Evolutionary conservation across 1,140 invertebrate species (phyloP).

Genomic region (Drosophila tani): DNA sequence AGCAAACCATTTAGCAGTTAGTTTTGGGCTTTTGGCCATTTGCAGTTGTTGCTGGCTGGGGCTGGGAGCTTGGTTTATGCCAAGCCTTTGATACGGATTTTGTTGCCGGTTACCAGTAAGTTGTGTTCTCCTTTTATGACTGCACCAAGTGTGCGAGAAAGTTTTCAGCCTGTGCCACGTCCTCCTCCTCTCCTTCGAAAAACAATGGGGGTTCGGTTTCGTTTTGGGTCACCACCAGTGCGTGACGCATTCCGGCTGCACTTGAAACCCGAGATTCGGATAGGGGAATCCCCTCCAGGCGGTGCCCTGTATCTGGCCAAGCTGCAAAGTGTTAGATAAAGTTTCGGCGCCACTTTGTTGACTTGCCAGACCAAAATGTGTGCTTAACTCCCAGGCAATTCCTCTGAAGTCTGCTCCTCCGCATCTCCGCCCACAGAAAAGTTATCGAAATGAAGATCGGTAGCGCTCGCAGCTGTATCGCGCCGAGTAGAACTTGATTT

Average conservation of each 20-base stretch:
- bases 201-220: constrained; percentile 56
- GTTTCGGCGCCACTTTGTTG: constrained; percentile 77
- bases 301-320: constrained; percentile 51
- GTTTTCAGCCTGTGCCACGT: constrained; percentile 39
- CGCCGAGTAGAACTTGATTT: constrained; percentile 46
- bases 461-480: constrained; percentile 42
- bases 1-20: constrained; percentile 78
- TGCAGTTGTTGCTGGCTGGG: constrained; percentile 52
- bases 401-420: neutral
- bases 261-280: constrained; percentile 66
- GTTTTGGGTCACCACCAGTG: constrained; percentile 49
- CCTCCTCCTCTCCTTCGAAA: constrained; percentile 15
- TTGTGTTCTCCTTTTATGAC: constrained; percentile 69
- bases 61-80: constrained; percentile 57
- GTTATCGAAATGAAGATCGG: constrained; percentile 55
- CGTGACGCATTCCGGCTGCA: constrained; percentile 75
- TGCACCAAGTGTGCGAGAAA: constrained; percentile 76
- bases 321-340: constrained; percentile 74
- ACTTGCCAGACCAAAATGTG: constrained; percentile 71
- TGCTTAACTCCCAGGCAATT: constrained; percentile 53
- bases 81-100: constrained; percentile 64
- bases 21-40: constrained; percentile 68
- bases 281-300: constrained; percentile 25
- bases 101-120: constrained; percentile 35
- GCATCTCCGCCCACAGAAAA: constrained; percentile 24